Evolutionary conservation across 2,113 vertebrate species (phyloP), one percentile per base, ranked within the genome.

Genomic region (Struthidea cinerea): DNA sequence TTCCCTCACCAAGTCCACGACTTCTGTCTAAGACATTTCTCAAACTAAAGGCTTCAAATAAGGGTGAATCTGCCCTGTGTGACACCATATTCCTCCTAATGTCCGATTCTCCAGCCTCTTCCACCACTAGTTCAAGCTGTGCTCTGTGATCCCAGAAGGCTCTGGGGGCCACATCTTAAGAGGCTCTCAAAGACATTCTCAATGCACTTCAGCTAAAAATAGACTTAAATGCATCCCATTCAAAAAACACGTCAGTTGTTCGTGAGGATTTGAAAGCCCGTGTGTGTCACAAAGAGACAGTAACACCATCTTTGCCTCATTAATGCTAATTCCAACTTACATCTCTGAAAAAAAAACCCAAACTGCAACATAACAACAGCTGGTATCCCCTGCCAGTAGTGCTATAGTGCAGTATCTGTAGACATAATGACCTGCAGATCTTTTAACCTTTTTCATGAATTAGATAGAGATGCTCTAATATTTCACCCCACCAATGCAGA

Each of bases 191-290:
- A 84, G 16, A 67, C 6, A 53, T 63, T 79, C 27, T 63, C 33
- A 50, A 20, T 27, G 19, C 3, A 8, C 9, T 85, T 68, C 18
- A 52, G 23, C 53, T 71, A 18, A 86, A 79, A 88, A 44, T 1
- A 64, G 41, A 52, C 44, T 46, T 63, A 83, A 88, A 90, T 42
- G 21, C 1, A n/a, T 16, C 1, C 6, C 11, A 68, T 27, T 44
- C 9, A 19, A 53, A 91, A 70, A 76, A 39, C 16, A 27, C 0
- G 0, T 12, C 42, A 50, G 30, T 28, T 11, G 3, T 27, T 50
- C 76, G 15, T 41, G 27, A 86, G 56, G 19, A 18, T 50, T 20
- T 73, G 49, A 68, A 80, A 77, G 44, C 33, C 9, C 37, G n/a
- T 53, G 35, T 83, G 19, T 60, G 41, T 41, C 35, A 76, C 37